These are phyloP conservation scores for Erebia ligea DNA, from an alignment of 2,888 invertebrate genomes.

Conservation along the genomic window DNA sequence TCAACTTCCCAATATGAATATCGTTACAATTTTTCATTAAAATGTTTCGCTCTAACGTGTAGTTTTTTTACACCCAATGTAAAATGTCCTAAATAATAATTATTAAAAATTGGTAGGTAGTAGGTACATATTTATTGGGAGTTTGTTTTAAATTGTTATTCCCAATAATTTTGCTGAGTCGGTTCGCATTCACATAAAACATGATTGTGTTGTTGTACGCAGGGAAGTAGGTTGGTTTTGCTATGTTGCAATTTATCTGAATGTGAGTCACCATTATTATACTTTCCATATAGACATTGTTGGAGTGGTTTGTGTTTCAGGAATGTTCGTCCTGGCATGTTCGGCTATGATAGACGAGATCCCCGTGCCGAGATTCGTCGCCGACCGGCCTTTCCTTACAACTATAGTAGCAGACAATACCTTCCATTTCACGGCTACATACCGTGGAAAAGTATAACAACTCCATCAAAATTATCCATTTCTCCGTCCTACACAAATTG, in stretches of 20 bases:
- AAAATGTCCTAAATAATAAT: neutral
- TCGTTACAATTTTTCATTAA: neutral
- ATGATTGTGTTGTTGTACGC: neutral
- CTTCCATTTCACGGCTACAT: slow-evolving; percentile 53
- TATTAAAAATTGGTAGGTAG: too few species aligned
- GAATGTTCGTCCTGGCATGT: slow-evolving; percentile 16
- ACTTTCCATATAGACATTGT: neutral
- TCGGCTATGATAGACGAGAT: slow-evolving; percentile 15
- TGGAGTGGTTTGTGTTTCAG: slow-evolving; percentile 19
- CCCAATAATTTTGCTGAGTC: too few species aligned
- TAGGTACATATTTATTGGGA: too few species aligned
- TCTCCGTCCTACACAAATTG: too few species aligned
- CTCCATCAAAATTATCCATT: too few species aligned
- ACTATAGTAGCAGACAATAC: slow-evolving; percentile 48
- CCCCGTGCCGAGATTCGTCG: slow-evolving; percentile 48
- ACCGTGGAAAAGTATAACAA: slow-evolving; percentile 41
- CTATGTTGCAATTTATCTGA: neutral
- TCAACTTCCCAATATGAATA: neutral
- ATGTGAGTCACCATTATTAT: neutral
- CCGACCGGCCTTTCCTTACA: slow-evolving; percentile 60
- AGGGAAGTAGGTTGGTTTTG: neutral
- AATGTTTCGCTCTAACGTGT: neutral
- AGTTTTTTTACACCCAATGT: neutral
- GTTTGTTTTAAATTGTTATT: too few species aligned
- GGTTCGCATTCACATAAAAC: neutral